Conservation (phyloP, 2,797 vertebrate genomes). For the Myoxocephalus aenaeus region DNA sequence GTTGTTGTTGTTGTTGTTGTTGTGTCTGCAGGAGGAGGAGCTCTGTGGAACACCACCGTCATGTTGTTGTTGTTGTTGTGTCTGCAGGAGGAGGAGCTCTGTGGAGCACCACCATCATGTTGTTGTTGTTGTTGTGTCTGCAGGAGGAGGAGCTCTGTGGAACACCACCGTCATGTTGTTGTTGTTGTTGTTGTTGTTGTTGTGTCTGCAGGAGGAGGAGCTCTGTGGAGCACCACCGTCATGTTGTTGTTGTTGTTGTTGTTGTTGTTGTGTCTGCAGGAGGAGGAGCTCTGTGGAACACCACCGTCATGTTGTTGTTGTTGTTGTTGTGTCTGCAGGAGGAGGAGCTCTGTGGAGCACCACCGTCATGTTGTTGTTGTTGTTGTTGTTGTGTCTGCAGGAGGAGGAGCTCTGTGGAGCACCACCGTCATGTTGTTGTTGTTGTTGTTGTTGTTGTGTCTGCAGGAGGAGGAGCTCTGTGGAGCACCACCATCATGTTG, state of each 20-base stretch:
- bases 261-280: slow-evolving; percentile 75
- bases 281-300: slow-evolving; percentile 72
- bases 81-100: slow-evolving; percentile 84
- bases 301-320: neutral
- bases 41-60: neutral
- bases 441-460: no score
- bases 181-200: no score
- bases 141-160: slow-evolving; percentile 84
- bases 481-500: neutral
- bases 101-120: neutral
- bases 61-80: neutral
- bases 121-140: no score
- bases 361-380: neutral
- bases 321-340: slow-evolving; percentile 77
- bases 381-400: slow-evolving; percentile 70
- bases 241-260: no score
- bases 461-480: slow-evolving; percentile 84
- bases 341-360: slow-evolving; percentile 67
- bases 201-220: slow-evolving; percentile 85
- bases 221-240: neutral
- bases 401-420: slow-evolving; percentile 75
- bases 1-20: no score
- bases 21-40: slow-evolving; percentile 85
- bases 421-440: neutral
- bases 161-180: neutral